Evolutionary conservation across 2,113 vertebrate genomes (phyloP).

Genomic region (Xenopus laevis): DNA sequence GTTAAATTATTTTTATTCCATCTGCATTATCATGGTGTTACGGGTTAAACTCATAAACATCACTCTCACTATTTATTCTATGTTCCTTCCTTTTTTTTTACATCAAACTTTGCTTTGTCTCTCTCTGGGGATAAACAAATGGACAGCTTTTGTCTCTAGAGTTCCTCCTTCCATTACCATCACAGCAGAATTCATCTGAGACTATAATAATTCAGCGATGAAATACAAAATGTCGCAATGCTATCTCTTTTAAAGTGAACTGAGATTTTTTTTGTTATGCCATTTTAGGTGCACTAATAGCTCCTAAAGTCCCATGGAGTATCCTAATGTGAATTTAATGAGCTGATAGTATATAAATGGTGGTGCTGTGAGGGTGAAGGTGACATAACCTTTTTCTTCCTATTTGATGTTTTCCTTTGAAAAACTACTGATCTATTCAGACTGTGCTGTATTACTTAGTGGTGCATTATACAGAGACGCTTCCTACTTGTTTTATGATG

Average conservation of each 20-base stretch:
- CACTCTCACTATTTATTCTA: conserved; percentile 73
- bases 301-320: conserved; percentile 84
- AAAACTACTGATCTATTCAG: conserved; percentile 71
- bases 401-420: conserved; percentile 78
- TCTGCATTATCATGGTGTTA: conserved; percentile 44
- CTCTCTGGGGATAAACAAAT: conserved; percentile 85
- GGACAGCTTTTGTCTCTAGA: conserved; percentile 76
- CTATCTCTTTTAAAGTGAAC: conserved; percentile 82
- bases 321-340: conserved; percentile 99
- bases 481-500: conserved; percentile 61
- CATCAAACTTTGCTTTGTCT: conserved; percentile 80
- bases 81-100: conserved; percentile 62
- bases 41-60: conserved; percentile 82
- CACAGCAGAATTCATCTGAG: conserved; percentile 79
- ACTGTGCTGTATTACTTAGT: conserved; percentile 55
- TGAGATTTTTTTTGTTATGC: conserved; percentile 86
- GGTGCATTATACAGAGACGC: conserved; percentile 58
- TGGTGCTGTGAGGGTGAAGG: conserved; percentile 87
- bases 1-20: no score
- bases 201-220: conserved; percentile 87
- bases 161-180: conserved; percentile 84
- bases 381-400: conserved; percentile 85
- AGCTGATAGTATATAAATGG: conserved; percentile 90
- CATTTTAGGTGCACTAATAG: conserved; percentile 90
- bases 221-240: conserved; percentile 86